A percentile compares a stretch with the other conserved stretches of the same genome.
Evolutionary conservation across 1,140 invertebrate species (phyloP).

Genomic region (Pseudomyrmex pallidus): DNA sequence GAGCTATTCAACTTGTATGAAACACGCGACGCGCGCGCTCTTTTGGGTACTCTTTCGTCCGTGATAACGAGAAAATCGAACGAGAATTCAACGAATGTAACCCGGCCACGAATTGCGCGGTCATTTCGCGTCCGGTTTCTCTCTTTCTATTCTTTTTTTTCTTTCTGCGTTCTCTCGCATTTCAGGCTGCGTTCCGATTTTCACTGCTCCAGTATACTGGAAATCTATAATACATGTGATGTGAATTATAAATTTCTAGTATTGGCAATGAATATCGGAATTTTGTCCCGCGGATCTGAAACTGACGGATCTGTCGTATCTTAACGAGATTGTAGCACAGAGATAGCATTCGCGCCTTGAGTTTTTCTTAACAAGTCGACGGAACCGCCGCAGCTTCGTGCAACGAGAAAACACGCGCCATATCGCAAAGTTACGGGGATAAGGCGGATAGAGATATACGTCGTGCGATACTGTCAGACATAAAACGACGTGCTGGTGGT

Average conservation of each 20-base stretch:
- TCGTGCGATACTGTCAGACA: neutral
- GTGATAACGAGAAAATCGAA: conserved; percentile 63
- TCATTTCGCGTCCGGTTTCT: neutral
- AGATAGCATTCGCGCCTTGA: too few species aligned
- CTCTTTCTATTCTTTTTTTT: neutral
- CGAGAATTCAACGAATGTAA: conserved; percentile 52
- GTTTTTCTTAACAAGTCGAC: conserved; percentile 46
- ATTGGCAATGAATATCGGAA: too few species aligned
- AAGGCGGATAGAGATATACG: neutral
- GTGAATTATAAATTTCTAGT: too few species aligned
- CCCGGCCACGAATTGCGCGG: conserved; percentile 48
- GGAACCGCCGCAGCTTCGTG: conserved; percentile 5
- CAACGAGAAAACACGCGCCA: neutral
- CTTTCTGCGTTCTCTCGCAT: too few species aligned
- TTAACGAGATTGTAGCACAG: neutral
- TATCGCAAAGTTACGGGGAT: neutral
- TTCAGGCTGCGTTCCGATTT: neutral
- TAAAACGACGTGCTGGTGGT: neutral
- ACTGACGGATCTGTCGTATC: conserved; percentile 31
- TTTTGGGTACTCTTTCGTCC: neutral
- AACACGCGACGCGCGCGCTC: neutral
- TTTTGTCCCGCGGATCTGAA: conserved; percentile 16
- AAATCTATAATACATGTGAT: too few species aligned
- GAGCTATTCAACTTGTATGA: neutral
- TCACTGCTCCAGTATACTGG: too few species aligned